These are phyloP conservation scores for Seira ritae DNA, from an alignment of 2,888 invertebrate species.

Conservation along the genomic window DNA sequence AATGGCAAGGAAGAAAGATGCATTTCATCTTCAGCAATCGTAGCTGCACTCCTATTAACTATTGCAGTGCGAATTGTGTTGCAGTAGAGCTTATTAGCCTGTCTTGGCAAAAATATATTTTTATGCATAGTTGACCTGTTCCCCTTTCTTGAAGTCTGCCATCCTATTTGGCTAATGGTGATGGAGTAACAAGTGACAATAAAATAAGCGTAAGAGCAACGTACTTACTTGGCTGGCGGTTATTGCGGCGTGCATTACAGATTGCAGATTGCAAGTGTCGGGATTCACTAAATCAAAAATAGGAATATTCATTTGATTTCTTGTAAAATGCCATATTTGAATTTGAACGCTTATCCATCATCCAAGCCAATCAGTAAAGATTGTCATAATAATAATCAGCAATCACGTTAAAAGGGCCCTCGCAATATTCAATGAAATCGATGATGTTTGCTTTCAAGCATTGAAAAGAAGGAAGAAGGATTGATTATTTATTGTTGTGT, in stretches of 20 bases:
- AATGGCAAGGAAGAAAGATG: background rate
- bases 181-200: too few relatives aligned
- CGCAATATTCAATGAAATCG: too few relatives aligned
- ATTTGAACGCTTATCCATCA: too few relatives aligned
- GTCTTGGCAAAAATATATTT: background rate
- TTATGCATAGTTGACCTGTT: background rate
- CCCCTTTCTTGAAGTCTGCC: background rate
- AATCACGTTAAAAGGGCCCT: slow-evolving; percentile 32
- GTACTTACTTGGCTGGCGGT: slow-evolving; percentile 36
- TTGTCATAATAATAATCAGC: slow-evolving; percentile 41
- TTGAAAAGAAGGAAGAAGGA: slow-evolving; percentile 2
- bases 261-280: too few relatives aligned
- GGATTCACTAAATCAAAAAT: too few relatives aligned
- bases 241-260: slow-evolving; percentile 7
- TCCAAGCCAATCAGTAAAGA: slow-evolving; percentile 26
- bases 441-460: background rate
- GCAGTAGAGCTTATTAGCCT: background rate
- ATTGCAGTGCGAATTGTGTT: too few relatives aligned
- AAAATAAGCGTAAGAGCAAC: too few relatives aligned
- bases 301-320: too few relatives aligned
- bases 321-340: too few relatives aligned
- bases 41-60: background rate
- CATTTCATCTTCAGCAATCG: background rate
- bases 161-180: too few relatives aligned
- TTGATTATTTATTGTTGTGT: slow-evolving; percentile 31